Evolutionary conservation across 2,888 invertebrate species (phyloP).

Genomic region (Timema cristinae): DNA sequence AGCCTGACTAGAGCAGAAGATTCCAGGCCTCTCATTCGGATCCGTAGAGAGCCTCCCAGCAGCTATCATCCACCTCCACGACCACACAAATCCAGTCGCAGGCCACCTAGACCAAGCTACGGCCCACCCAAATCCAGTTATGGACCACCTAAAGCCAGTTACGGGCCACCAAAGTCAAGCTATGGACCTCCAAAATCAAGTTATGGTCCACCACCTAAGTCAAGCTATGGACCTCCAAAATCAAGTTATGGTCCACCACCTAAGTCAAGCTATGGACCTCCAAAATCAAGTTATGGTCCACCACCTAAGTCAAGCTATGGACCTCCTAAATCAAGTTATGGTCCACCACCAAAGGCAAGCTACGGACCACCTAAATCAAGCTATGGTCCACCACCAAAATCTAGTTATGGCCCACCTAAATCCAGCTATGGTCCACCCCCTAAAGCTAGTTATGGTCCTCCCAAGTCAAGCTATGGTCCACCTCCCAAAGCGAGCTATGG

Average conservation of each 20-base stretch:
- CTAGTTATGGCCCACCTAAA: constrained; percentile 26
- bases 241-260: constrained; percentile 36
- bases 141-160: constrained; percentile 36
- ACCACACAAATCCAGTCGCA: constrained; percentile 34
- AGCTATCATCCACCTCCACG: constrained; percentile 37
- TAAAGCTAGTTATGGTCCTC: constrained; percentile 32
- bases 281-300: constrained; percentile 29
- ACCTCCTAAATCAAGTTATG: constrained; percentile 23
- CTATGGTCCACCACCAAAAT: constrained; percentile 23
- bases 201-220: constrained; percentile 29
- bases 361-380: constrained; percentile 19
- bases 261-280: constrained; percentile 28
- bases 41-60: constrained; percentile 23
- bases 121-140: constrained; percentile 35
- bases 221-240: constrained; percentile 32
- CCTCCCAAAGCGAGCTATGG: constrained; percentile 26
- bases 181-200: constrained; percentile 35
- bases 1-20: neutral
- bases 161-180: constrained; percentile 34
- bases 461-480: constrained; percentile 26
- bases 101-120: constrained; percentile 35
- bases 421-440: constrained; percentile 27
- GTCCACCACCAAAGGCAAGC: constrained; percentile 32
- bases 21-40: neutral
- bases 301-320: constrained; percentile 33